Evolutionary conservation across 2,888 invertebrate species (phyloP).

Genomic region (Andrena marginata): DNA sequence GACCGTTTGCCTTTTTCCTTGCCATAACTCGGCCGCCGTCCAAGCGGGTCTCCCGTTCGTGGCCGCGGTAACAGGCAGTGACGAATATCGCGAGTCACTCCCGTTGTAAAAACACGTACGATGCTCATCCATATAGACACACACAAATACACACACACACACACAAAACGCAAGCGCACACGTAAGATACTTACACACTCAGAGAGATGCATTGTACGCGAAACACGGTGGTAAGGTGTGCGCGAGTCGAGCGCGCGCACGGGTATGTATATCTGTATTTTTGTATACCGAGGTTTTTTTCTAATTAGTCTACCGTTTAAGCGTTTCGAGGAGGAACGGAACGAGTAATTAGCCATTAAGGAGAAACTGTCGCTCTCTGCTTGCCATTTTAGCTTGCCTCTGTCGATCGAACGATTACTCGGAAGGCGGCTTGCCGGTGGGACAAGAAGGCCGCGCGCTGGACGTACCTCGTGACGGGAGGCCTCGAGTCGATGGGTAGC

Average conservation of each 20-base stretch:
- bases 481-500: conserved; percentile 2
- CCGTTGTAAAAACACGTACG: conserved; percentile 25
- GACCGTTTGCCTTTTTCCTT: conserved; percentile 66
- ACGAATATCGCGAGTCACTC: conserved; percentile 58
- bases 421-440: conserved; percentile 52
- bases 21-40: conserved; percentile 61
- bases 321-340: conserved; percentile 74
- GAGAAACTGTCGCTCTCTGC: conserved; percentile 76
- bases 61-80: conserved; percentile 39
- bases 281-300: conserved; percentile 83
- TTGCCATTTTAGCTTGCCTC: conserved; percentile 80
- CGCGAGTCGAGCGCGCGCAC: conserved; percentile 12
- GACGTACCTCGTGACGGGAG: conserved; percentile 51
- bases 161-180: background rate
- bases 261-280: conserved; percentile 80
- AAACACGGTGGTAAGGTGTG: conserved; percentile 33
- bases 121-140: conserved; percentile 16
- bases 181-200: conserved; percentile 13
- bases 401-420: conserved; percentile 62
- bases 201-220: conserved; percentile 22
- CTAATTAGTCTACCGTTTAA: conserved; percentile 79
- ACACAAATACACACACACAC: background rate
- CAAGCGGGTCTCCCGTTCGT: conserved; percentile 55
- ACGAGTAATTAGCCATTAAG: conserved; percentile 74
- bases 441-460: conserved; percentile 45